A percentile compares a stretch with the other conserved stretches of the same genome.
Conservation (phyloP, 1,140 invertebrate genomes). For the Dendroctonus ponderosae region DNA sequence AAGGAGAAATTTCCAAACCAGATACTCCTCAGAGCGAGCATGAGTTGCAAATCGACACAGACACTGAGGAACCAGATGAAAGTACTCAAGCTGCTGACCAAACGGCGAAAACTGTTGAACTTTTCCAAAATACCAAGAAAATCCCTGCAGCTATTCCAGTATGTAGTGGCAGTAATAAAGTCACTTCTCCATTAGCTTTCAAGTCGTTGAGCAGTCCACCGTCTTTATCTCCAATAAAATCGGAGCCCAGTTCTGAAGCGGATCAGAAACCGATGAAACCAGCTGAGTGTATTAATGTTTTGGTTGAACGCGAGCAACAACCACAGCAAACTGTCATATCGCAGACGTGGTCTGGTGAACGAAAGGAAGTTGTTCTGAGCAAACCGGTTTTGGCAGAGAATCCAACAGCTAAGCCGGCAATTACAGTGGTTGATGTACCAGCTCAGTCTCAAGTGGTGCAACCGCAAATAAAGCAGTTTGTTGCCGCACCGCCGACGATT, state of each 20-base stretch:
- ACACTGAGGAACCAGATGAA: slow-evolving; percentile 67
- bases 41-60: slow-evolving; percentile 82
- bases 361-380: slow-evolving; percentile 20
- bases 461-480: slow-evolving; percentile 9
- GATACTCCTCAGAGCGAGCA: slow-evolving; percentile 82
- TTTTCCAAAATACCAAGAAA: slow-evolving; percentile 49
- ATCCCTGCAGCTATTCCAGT: slow-evolving; percentile 50
- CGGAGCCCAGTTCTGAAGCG: slow-evolving; percentile 29
- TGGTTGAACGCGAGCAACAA: slow-evolving; percentile 33
- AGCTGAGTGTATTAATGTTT: background rate
- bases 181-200: slow-evolving; percentile 25
- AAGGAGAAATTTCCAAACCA: slow-evolving; percentile 74
- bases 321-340: slow-evolving; percentile 51
- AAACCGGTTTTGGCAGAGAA: slow-evolving; percentile 11
- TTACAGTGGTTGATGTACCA: background rate
- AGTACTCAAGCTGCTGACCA: slow-evolving; percentile 47
- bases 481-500: slow-evolving; percentile 48
- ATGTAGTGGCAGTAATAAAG: slow-evolving; percentile 33
- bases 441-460: slow-evolving; percentile 9
- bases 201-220: slow-evolving; percentile 43
- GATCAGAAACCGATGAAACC: slow-evolving; percentile 28
- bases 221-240: slow-evolving; percentile 47
- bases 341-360: slow-evolving; percentile 51
- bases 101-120: slow-evolving; percentile 50
- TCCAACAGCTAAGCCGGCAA: background rate